Base-by-base conservation (phyloP, 2,113 vertebrate species). In the Muntiacus muntjak region DNA sequence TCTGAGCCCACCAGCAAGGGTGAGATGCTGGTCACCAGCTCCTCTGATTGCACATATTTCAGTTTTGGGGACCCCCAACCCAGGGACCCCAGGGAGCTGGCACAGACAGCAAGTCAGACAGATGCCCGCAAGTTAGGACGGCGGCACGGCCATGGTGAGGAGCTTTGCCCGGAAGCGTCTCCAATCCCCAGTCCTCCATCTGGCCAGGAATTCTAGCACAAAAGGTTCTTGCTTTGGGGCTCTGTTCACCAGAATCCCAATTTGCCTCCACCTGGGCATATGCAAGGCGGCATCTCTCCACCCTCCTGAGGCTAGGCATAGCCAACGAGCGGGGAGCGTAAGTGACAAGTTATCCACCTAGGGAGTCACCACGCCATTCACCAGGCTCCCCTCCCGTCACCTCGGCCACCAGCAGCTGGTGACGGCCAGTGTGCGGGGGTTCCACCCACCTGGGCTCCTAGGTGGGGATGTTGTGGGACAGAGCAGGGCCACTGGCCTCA, bases 371-470 rank as follows among this genome's bases (percentile, higher is more conserved):
- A 33, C 0, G 1, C 3, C 14, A 3, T 6, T 33, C 2, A 1
- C 45, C 67, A n/a, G 0, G 3, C 5, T 40, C 45, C 52, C 14
- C 21, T 21, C 8, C 7, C 3, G 28, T 89, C 6, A 16, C n/a
- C 8, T 2, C 1, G 9, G 91, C 36, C 17, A 40, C 45, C 0
- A 0, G 26, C 0, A 10, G 16, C 4, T 2, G 33, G 17, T 1
- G 36, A 62, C 0, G 3, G 33, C 21, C 43, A 2, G 28, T 2
- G 0, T 9, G 52, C 3, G 13, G 36, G 23, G 67, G 33, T 6
- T 25, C 3, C 47, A 2, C 6, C 23, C 12, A 30, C 6, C 19
- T 0, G 2, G 74, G 36, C 11, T 43, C 3, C 62, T 40, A 1
- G 12, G 30, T 5, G 47, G 15, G 36, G 40, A 28, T 0, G 2